Percentiles rank a stretch among this genome's conserved stretches.
Conservation (phyloP, 2,797 vertebrate genomes). For the Siniperca undulata region DNA sequence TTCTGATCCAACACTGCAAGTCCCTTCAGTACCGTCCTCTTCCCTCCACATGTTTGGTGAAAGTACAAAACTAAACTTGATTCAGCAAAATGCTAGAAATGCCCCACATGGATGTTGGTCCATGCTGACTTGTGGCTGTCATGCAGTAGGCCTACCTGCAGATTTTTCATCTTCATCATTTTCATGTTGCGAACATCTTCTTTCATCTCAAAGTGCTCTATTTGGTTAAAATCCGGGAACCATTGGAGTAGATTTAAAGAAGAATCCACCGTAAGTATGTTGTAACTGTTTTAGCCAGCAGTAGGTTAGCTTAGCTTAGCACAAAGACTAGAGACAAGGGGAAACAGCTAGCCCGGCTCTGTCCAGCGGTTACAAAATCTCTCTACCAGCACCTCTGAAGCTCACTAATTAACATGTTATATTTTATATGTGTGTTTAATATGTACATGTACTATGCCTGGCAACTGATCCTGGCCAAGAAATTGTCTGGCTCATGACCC, state of each 20-base stretch:
- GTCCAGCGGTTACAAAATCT: too few species aligned
- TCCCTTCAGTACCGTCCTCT: conserved; percentile 27
- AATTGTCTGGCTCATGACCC: too few species aligned
- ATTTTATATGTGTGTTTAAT: background rate
- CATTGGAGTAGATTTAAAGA: conserved; percentile 1
- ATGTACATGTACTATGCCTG: background rate
- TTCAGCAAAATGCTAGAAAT: conserved; percentile 33
- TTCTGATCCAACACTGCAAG: conserved; percentile 38
- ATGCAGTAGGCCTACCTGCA: conserved; percentile 25
- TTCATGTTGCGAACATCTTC: conserved; percentile 24
- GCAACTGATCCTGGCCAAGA: too few species aligned
- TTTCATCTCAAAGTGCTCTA: conserved; percentile 5
- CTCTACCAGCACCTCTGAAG: background rate
- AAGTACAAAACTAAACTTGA: conserved; percentile 49
- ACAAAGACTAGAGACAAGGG: background rate
- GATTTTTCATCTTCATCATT: conserved; percentile 46
- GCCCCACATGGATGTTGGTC: conserved; percentile 32
- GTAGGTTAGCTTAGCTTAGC: background rate
- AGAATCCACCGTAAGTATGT: background rate
- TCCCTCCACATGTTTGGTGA: conserved; percentile 50
- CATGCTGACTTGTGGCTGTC: conserved; percentile 37
- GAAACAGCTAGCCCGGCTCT: background rate
- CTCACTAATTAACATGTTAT: background rate
- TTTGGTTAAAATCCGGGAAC: conserved; percentile 4
- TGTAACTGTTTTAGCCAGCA: too few species aligned